Evolutionary conservation across 1,140 invertebrate genomes (phyloP).

Genomic region (Heliconius congener): DNA sequence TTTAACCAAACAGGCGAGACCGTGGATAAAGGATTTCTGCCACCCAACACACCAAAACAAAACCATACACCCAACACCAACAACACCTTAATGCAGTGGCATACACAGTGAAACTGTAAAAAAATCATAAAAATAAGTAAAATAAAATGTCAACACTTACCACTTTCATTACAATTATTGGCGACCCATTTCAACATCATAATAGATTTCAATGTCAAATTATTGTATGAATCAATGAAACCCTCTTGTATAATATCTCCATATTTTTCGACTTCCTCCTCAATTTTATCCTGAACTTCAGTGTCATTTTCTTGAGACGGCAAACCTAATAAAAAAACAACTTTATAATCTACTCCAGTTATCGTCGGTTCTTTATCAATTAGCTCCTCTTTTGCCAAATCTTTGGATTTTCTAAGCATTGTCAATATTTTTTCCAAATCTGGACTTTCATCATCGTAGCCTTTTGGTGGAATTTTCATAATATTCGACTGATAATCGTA

Average conservation of each 20-base stretch:
- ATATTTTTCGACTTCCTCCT: slow-evolving; percentile 83
- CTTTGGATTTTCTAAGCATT: slow-evolving; percentile 54
- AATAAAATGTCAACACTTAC: slow-evolving; percentile 47
- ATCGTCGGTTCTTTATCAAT: slow-evolving; percentile 31
- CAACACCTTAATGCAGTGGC: too few species aligned
- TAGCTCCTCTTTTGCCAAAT: slow-evolving; percentile 45
- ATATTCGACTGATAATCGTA: slow-evolving; percentile 67
- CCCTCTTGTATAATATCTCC: slow-evolving; percentile 95
- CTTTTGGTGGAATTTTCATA: slow-evolving; percentile 76
- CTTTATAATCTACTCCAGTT: slow-evolving; percentile 56
- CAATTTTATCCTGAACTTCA: slow-evolving; percentile 80
- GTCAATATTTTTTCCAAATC: slow-evolving; percentile 58
- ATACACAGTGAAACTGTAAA: neutral
- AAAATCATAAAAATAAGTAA: neutral
- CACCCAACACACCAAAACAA: too few species aligned
- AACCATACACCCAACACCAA: too few species aligned
- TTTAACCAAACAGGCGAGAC: too few species aligned
- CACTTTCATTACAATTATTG: slow-evolving; percentile 82
- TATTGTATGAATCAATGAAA: slow-evolving; percentile 95
- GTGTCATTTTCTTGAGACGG: slow-evolving; percentile 59
- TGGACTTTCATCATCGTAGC: slow-evolving; percentile 62
- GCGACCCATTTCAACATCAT: slow-evolving; percentile 92
- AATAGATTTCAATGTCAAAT: slow-evolving; percentile 94
- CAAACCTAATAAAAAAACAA: slow-evolving; percentile 68
- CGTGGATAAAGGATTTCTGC: too few species aligned